A percentile compares a stretch with the other conserved stretches of the same genome.
Conservation (phyloP, 1,140 invertebrate genomes). For the Proctacanthus coquilletti region DNA sequence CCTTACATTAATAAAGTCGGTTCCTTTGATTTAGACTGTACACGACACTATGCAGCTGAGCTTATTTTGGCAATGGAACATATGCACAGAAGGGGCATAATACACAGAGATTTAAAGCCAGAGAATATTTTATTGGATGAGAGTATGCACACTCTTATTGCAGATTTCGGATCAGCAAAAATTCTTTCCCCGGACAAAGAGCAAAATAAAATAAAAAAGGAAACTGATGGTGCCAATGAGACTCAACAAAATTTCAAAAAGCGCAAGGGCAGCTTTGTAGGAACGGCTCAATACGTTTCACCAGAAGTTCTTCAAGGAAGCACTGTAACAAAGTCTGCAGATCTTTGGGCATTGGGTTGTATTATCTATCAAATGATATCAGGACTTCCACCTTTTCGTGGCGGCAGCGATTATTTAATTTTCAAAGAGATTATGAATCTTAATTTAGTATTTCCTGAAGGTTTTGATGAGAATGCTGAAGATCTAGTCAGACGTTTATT, state of each 20-base stretch:
- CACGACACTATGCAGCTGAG: constrained; percentile 88
- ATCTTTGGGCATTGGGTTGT: constrained; percentile 97
- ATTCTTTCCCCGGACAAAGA: too few species aligned
- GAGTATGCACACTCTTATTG: constrained; percentile 91
- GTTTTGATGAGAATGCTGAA: constrained; percentile 66
- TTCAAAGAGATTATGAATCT: constrained; percentile 90
- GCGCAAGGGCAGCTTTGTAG: constrained; percentile 82
- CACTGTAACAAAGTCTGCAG: constrained; percentile 62
- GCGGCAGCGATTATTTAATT: constrained; percentile 87
- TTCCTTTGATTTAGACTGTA: constrained; percentile 76
- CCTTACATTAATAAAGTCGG: constrained; percentile 83
- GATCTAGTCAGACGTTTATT: constrained; percentile 80
- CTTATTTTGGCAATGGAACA: constrained; percentile 83
- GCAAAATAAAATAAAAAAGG: too few species aligned
- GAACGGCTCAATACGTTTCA: constrained; percentile 98
- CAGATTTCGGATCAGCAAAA: constrained; percentile 95
- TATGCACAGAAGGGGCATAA: constrained; percentile 76
- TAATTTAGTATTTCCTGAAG: constrained; percentile 85
- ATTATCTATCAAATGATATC: constrained; percentile 96
- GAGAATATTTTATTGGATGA: constrained; percentile 83
- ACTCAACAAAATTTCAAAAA: constrained; percentile 14
- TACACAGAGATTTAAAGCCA: constrained; percentile 85
- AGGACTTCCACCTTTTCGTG: constrained; percentile 82
- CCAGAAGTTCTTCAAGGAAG: constrained; percentile 85
- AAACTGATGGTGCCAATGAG: constrained; percentile 16